A percentile compares a stretch with the other conserved stretches of the same genome.
Evolutionary conservation across 2,888 invertebrate genomes (phyloP).

Genomic region (Chloroclystis v-ata): DNA sequence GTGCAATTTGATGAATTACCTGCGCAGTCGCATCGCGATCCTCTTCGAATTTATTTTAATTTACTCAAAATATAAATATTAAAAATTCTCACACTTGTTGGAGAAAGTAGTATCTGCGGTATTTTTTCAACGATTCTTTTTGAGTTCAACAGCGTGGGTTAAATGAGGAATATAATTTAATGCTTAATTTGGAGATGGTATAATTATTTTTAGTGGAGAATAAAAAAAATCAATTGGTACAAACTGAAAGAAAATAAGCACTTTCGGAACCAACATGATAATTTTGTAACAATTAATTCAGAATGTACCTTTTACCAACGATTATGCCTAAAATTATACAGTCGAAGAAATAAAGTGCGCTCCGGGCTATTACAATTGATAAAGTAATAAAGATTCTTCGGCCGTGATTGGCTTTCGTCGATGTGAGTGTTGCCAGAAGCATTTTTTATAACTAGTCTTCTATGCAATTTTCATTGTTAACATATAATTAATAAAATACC

Average conservation of each 20-base stretch:
- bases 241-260: neutral
- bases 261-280: conserved; percentile 10
- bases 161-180: no score
- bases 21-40: conserved; percentile 19
- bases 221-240: conserved; percentile 1
- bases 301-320: conserved; percentile 18
- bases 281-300: conserved; percentile 14
- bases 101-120: no score
- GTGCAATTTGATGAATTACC: conserved; percentile 29
- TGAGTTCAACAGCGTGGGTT: no score
- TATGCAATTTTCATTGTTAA: neutral
- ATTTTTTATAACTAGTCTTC: neutral
- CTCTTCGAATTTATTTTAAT: conserved; percentile 15
- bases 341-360: conserved; percentile 19
- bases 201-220: no score
- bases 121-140: no score
- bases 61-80: neutral
- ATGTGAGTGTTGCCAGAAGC: conserved; percentile 1
- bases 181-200: no score
- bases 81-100: no score
- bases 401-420: conserved; percentile 23
- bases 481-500: no score
- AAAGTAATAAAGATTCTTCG: conserved; percentile 32
- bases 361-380: conserved; percentile 27
- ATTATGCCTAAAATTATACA: conserved; percentile 25